A percentile compares a stretch with the other conserved stretches of the same genome.
Conservation (phyloP, 2,113 vertebrate genomes). For the Tretioscincus oriximinensis region DNA sequence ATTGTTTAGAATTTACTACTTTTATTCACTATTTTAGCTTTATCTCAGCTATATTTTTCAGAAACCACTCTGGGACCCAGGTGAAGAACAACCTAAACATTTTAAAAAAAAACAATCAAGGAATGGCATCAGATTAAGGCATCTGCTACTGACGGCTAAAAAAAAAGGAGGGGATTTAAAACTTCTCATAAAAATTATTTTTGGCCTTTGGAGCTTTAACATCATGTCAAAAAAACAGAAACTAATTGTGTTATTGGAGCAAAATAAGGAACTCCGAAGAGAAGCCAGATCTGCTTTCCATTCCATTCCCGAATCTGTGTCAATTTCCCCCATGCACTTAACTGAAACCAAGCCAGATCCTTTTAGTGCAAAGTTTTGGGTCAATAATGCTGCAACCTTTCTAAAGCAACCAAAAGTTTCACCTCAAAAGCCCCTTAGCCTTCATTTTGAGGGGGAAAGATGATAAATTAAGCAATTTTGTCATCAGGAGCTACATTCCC, state of each 20-base stretch:
- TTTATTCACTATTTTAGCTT: too few relatives aligned
- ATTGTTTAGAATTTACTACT: too few relatives aligned
- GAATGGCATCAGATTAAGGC: too few relatives aligned
- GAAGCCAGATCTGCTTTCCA: conserved; percentile 58
- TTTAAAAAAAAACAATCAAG: too few relatives aligned
- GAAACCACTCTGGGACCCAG: too few relatives aligned
- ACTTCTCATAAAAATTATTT: not conserved
- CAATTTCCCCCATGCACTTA: conserved; percentile 94
- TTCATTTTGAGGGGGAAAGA: conserved; percentile 19
- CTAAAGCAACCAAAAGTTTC: conserved; percentile 56
- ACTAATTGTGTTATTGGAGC: conserved; percentile 17
- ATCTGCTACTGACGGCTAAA: not conserved
- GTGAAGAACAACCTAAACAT: not conserved
- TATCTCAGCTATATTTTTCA: too few relatives aligned
- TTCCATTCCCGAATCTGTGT: conserved; percentile 72
- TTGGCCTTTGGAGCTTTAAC: not conserved
- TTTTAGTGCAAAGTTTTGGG: conserved; percentile 71
- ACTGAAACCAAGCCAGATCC: conserved; percentile 78
- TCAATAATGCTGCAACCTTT: conserved; percentile 68
- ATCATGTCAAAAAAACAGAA: conserved; percentile 11
- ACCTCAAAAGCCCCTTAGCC: conserved; percentile 51
- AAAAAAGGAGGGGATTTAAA: not conserved
- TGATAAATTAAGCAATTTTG: conserved; percentile 48
- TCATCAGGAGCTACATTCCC: not conserved
- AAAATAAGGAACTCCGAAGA: conserved; percentile 45